These are phyloP conservation scores for Tachypleus tridentatus DNA, from an alignment of 1,140 invertebrate genomes.

Conservation along the genomic window DNA sequence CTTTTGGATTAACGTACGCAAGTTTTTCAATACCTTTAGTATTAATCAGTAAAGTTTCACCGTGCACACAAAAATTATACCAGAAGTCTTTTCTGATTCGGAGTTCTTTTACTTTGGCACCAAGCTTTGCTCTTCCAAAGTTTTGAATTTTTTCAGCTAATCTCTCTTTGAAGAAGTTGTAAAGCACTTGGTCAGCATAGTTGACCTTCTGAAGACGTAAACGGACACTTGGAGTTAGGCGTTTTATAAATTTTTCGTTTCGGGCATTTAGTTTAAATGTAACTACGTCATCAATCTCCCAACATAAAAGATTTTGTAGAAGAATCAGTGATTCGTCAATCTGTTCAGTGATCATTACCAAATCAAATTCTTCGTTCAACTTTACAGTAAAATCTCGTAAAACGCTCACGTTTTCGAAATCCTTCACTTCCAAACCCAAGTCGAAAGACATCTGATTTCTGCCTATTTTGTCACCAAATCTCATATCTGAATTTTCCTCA, in stretches of 20 bases:
- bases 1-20: no score
- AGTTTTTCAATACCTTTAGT: no score
- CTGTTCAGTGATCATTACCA: constrained; percentile 27
- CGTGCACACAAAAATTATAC: no score
- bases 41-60: no score
- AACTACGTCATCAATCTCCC: constrained; percentile 28
- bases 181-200: constrained; percentile 29
- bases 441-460: constrained; percentile 30
- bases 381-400: constrained; percentile 12
- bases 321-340: constrained; percentile 29
- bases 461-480: no score
- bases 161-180: constrained; percentile 29
- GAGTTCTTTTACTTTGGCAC: no score
- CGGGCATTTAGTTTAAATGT: constrained; percentile 25
- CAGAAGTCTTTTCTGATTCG: no score
- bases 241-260: constrained; percentile 11
- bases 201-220: constrained; percentile 24
- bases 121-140: constrained; percentile 23
- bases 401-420: constrained; percentile 17
- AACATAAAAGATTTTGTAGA: constrained; percentile 26
- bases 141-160: constrained; percentile 26
- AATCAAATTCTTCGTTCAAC: constrained; percentile 25
- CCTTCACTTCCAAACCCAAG: constrained; percentile 20
- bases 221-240: constrained; percentile 10
- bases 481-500: no score